A percentile compares a stretch with the other conserved stretches of the same genome.
phyloP scores from a whole-genome alignment of 2,113 vertebrate genomes.

The Falco punctatus region DNA sequence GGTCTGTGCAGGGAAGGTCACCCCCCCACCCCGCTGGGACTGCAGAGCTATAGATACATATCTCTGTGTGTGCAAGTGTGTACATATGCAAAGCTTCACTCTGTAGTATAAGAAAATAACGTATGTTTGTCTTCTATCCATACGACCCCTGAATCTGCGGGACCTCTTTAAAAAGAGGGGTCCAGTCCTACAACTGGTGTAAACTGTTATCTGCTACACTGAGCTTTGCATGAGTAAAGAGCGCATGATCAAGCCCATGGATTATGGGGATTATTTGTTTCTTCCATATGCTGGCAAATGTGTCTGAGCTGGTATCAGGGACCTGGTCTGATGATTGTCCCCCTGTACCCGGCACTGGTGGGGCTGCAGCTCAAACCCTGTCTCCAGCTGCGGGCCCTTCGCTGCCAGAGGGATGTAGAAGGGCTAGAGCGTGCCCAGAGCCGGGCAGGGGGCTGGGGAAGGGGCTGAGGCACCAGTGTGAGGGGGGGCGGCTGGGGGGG shows the following conservation, averaged over 20 bases:
- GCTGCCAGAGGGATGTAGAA: too few relatives aligned
- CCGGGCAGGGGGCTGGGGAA: too few relatives aligned
- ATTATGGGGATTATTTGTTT: neutral
- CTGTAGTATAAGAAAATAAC: neutral
- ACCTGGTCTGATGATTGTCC: neutral
- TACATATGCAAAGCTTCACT: neutral
- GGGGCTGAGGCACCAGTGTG: too few relatives aligned
- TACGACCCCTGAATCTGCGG: neutral
- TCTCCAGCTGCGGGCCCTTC: too few relatives aligned
- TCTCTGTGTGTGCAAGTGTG: too few relatives aligned
- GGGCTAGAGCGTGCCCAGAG: too few relatives aligned
- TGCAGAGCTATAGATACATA: neutral
- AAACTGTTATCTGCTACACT: neutral
- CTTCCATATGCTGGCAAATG: neutral
- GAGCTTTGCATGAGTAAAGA: neutral
- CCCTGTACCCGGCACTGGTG: too few relatives aligned
- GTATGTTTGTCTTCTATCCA: neutral
- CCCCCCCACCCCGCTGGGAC: too few relatives aligned
- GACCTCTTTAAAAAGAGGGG: neutral
- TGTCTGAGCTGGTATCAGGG: neutral
- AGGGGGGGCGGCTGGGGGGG: too few relatives aligned
- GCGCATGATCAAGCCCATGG: neutral
- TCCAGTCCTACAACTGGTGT: neutral
- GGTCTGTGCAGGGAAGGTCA: neutral
- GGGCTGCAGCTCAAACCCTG: too few relatives aligned